Evolutionary conservation across 2,888 invertebrate genomes (phyloP).

Genomic region (Microplitis deprimator): DNA sequence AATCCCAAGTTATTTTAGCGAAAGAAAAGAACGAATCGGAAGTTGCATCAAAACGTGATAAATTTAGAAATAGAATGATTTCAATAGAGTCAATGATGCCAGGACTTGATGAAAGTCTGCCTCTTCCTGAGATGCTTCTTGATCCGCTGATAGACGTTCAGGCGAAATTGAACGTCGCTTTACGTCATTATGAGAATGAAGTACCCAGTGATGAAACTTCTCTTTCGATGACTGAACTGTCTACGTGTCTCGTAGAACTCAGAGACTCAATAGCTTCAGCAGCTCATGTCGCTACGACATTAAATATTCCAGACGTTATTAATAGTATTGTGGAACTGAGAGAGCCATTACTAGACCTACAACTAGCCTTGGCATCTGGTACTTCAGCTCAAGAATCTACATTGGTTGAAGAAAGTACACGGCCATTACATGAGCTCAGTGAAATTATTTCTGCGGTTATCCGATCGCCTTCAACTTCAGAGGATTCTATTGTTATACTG

Average conservation of each 20-base stretch:
- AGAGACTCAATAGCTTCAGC: constrained; percentile 62
- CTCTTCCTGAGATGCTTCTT: constrained; percentile 61
- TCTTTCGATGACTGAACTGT: constrained; percentile 53
- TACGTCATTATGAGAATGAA: constrained; percentile 58
- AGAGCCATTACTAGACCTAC: constrained; percentile 61
- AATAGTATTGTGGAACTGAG: constrained; percentile 59
- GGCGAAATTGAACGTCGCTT: constrained; percentile 57
- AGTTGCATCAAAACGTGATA: constrained; percentile 5
- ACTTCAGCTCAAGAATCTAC: constrained; percentile 71
- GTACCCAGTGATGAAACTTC: constrained; percentile 50
- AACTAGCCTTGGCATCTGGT: constrained; percentile 58
- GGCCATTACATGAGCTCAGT: constrained; percentile 77
- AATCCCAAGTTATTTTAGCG: neutral
- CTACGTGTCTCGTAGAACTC: constrained; percentile 58
- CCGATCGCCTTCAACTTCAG: constrained; percentile 74
- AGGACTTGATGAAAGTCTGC: constrained; percentile 51
- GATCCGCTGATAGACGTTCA: constrained; percentile 65
- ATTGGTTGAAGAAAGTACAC: constrained; percentile 75
- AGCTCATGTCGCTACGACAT: constrained; percentile 62
- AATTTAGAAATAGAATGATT: constrained; percentile 3
- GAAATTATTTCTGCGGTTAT: constrained; percentile 79
- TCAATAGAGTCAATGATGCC: constrained; percentile 30
- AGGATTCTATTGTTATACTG: constrained; percentile 50
- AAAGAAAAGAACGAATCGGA: neutral
- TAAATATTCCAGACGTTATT: constrained; percentile 60